Evolutionary conservation across 2,113 vertebrate genomes (phyloP), one percentile per base, ranked within the genome.

Genomic region (Psittacula cyanocephala): DNA sequence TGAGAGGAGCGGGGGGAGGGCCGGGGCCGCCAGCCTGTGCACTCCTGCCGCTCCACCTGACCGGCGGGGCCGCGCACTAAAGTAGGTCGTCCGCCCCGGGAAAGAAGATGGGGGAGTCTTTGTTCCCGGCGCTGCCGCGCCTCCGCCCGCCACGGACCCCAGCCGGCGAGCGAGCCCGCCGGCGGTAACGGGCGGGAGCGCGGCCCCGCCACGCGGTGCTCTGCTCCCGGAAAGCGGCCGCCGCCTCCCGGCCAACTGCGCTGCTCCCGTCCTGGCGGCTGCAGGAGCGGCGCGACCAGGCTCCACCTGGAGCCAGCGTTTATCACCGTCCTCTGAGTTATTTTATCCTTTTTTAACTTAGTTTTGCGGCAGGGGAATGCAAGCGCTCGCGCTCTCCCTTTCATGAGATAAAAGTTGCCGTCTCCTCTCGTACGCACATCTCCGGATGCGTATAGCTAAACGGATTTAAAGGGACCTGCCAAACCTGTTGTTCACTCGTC

Each of bases 41-140:
- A n/a, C 76, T 60, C 81, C 71, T 44, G 44, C 35, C 2, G 57
- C 67, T 86, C 71, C 91, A 80, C 91, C 94, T 86, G 90, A 76
- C 78, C 68, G 57, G 35, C 79, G 79, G 62, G 50, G 80, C 82
- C 63, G 91, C 57, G 72, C 39, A 70, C 16, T 62, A 95, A 95
- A 96, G 83, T 97, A 95, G 95, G 95, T 93, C 92, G 91, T 44
- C 69, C 43, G 65, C 23, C 71, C 78, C 6, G 46, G 78, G 84
- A 50, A 70, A 60, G 57, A 33, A 31, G 29, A 33, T 31, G 33
- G 70, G 78, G 50, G 63, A 37, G 88, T 62, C 94, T 96, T 97
- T 97, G 93, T 95, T 95, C 87, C 43, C 78, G 69, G 71, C 87
- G n/a, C 69, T 11, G 33, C 88, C 50, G 35, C 59, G 71, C 22